These are phyloP conservation scores for Gisinianus flammeolus DNA, from an alignment of 2,888 invertebrate species.

Conservation along the genomic window DNA sequence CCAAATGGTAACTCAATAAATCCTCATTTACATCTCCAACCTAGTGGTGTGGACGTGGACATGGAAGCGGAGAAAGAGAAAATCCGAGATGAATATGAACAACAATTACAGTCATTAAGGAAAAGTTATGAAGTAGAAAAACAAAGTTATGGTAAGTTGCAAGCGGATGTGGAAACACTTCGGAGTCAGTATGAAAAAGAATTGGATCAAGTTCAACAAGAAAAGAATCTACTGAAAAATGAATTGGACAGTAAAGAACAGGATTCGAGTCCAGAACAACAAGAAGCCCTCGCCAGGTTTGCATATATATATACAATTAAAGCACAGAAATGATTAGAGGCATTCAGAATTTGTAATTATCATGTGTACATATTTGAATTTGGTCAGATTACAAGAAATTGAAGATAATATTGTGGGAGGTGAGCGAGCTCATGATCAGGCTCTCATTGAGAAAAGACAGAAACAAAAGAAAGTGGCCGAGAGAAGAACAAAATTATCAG, in stretches of 20 bases:
- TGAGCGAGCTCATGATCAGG: conserved; percentile 74
- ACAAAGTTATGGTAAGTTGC: conserved; percentile 67
- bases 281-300: conserved; percentile 65
- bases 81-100: conserved; percentile 66
- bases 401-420: conserved; percentile 81
- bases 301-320: neutral
- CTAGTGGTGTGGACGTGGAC: conserved; percentile 34
- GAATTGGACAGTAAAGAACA: neutral
- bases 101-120: conserved; percentile 63
- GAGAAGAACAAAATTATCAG: conserved; percentile 68
- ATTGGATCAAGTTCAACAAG: conserved; percentile 61
- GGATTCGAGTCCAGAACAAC: conserved; percentile 60
- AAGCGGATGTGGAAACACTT: conserved; percentile 68
- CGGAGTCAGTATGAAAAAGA: conserved; percentile 67
- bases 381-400: conserved; percentile 67
- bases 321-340: neutral
- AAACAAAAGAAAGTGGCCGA: conserved; percentile 72
- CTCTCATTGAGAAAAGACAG: conserved; percentile 72
- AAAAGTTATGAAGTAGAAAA: conserved; percentile 68
- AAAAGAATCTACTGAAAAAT: conserved; percentile 21
- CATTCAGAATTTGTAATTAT: neutral
- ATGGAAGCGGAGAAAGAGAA: conserved; percentile 61
- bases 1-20: neutral
- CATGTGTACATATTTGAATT: neutral
- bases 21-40: neutral